These are phyloP conservation scores for Microcebus tavaratra DNA, from an alignment of 2,113 vertebrate species.

Conservation along the genomic window DNA sequence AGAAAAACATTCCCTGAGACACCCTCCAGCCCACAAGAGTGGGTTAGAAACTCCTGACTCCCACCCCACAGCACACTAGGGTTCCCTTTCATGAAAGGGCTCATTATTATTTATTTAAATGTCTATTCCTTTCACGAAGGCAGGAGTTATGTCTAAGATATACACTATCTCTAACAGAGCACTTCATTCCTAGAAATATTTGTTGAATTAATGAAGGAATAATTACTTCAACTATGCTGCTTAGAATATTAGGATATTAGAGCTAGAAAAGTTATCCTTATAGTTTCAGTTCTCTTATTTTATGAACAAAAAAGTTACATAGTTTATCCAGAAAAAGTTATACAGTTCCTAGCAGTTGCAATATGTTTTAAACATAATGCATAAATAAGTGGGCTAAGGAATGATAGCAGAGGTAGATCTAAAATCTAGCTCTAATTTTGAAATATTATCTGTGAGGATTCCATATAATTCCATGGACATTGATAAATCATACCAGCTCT, in stretches of 20 bases:
- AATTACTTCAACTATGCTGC: neutral
- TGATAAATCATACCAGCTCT: conserved; percentile 65
- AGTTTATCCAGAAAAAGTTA: neutral
- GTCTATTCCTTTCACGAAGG: neutral
- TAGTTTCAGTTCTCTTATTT: neutral
- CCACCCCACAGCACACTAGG: neutral
- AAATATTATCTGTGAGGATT: conserved; percentile 57
- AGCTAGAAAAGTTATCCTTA: neutral
- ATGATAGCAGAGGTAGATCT: neutral
- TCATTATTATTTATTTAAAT: neutral
- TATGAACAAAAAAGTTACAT: neutral
- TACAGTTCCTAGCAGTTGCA: neutral
- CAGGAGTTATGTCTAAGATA: neutral
- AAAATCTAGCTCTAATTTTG: conserved; percentile 44
- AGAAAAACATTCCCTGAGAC: neutral
- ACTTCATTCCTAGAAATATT: neutral
- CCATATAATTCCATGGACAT: conserved; percentile 27
- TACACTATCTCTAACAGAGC: neutral
- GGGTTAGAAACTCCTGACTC: neutral
- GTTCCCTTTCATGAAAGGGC: neutral
- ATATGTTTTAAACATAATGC: conserved; percentile 5
- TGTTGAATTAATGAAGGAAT: neutral
- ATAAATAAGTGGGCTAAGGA: neutral
- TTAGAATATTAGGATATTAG: neutral
- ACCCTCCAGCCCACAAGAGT: neutral